Conservation (phyloP, 2,113 vertebrate species). For the Holacanthus passer region DNA sequence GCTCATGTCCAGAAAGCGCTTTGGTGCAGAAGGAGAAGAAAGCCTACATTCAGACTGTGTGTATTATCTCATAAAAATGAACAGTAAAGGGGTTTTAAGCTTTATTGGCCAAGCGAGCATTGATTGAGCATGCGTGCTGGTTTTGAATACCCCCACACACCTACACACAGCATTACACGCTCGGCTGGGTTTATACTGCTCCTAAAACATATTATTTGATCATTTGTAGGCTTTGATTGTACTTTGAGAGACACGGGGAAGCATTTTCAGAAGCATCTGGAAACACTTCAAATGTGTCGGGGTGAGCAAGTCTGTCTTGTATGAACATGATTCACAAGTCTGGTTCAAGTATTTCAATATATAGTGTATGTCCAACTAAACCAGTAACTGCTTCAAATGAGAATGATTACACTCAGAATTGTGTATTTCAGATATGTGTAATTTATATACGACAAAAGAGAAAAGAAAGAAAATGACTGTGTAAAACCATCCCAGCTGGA, state of each 20-base stretch:
- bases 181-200: constrained; percentile 24
- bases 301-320: not conserved
- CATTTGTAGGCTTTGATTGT: constrained; percentile 14
- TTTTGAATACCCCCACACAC: constrained; percentile 41
- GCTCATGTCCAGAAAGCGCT: constrained; percentile 59
- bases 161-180: constrained; percentile 14
- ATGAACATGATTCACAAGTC: not conserved
- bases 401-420: not conserved
- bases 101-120: constrained; percentile 34
- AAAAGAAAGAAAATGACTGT: not conserved
- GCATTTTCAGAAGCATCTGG: not conserved
- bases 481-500: not conserved
- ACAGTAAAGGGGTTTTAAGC: constrained; percentile 31
- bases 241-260: not conserved
- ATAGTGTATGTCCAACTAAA: constrained; percentile 2
- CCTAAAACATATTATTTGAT: constrained; percentile 23
- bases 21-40: constrained; percentile 31
- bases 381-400: not conserved
- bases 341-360: not conserved
- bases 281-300: not conserved
- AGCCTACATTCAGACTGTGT: constrained; percentile 31
- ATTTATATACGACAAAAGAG: not conserved
- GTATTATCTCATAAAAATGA: constrained; percentile 52
- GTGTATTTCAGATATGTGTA: not conserved
- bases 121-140: constrained; percentile 41